Evolutionary conservation across 2,113 vertebrate genomes (phyloP), one percentile per base, ranked within the genome.

Genomic region (Antechinus stuartii): DNA sequence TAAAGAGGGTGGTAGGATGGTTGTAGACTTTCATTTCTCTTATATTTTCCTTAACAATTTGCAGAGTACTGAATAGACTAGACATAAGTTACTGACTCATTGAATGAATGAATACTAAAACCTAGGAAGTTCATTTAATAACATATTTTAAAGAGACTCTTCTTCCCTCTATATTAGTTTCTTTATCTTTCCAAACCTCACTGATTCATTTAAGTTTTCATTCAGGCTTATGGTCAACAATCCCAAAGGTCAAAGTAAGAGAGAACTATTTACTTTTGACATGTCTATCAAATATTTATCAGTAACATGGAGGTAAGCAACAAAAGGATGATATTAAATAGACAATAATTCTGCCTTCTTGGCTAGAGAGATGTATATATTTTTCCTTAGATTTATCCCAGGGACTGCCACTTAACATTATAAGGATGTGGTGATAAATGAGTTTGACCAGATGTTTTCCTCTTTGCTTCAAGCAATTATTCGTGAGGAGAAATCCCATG

Each of bases 401-500:
- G 89, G 92, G 53, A 61, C 95, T 96, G 94, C 92, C 94, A 96
- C 68, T 94, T 91, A 89, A 55, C 91, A 93, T 97, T 96, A 97
- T 76, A 92, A 91, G 93, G 92, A 94, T 96, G 27, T 95, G 96
- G 97, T 96, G 93, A 95, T 94, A 95, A 97, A 95, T 97, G 94
- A 97, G 61, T 94, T 97, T 97, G 97, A 96, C 97, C 97, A 97
- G 94, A 97, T 94, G 97, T 95, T 97, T 96, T 97, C 94, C 95
- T 96, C 93, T 97, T 98, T 96, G 84, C 96, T 98, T 97, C 98
- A 98, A 95, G 95, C 76, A 91, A 96, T 95, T 89, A 95, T 94
- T 97, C 95, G 93, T 97, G 96, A 95, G 96, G 94, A 96, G 96
- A 94, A 96, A 93, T 97, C 97, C 97, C 97, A 98, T 97, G 96